Percentiles rank a stretch among this genome's conserved stretches.
Conservation (phyloP, 53 echinoderm and acorn worm genomes). For the Apostichopus leukothele region DNA sequence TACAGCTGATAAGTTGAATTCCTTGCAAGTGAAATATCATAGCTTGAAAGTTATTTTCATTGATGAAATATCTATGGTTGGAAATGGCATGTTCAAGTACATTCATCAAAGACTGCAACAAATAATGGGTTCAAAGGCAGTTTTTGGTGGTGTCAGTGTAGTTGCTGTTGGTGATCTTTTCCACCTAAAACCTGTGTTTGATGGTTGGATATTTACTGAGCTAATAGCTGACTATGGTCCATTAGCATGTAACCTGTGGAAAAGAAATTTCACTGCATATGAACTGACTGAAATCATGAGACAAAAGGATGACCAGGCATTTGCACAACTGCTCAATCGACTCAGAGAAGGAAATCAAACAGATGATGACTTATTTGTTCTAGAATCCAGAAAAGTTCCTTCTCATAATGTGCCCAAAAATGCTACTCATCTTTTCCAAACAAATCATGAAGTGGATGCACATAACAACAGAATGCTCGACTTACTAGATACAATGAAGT, state of each 20-base stretch:
- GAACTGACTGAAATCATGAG: slow-evolving; percentile 70
- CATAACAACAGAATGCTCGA: slow-evolving; percentile 13
- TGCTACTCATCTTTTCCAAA: slow-evolving; percentile 21
- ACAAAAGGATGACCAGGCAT: slow-evolving; percentile 58
- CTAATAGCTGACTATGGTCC: slow-evolving; percentile 25
- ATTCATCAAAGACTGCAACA: slow-evolving; percentile 60
- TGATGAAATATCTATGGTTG: slow-evolving; percentile 60
- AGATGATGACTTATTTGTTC: slow-evolving; percentile 44
- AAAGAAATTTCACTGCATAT: slow-evolving; percentile 50
- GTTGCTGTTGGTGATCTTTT: slow-evolving; percentile 66
- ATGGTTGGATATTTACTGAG: slow-evolving; percentile 54
- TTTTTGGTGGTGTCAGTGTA: slow-evolving; percentile 66
- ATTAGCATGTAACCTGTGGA: slow-evolving; percentile 61
- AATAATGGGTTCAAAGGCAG: slow-evolving; percentile 37
- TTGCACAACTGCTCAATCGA: slow-evolving; percentile 60
- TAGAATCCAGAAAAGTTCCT: neutral
- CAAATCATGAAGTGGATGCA: slow-evolving; percentile 28
- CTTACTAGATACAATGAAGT: neutral
- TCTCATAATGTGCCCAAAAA: neutral
- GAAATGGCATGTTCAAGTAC: slow-evolving; percentile 49
- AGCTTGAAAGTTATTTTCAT: slow-evolving; percentile 47
- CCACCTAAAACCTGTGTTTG: slow-evolving; percentile 61
- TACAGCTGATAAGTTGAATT: slow-evolving; percentile 27
- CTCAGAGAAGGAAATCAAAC: slow-evolving; percentile 64
- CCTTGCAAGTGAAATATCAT: slow-evolving; percentile 23